Conservation (phyloP, 2,113 vertebrate species). For the Engraulis encrasicolus region DNA sequence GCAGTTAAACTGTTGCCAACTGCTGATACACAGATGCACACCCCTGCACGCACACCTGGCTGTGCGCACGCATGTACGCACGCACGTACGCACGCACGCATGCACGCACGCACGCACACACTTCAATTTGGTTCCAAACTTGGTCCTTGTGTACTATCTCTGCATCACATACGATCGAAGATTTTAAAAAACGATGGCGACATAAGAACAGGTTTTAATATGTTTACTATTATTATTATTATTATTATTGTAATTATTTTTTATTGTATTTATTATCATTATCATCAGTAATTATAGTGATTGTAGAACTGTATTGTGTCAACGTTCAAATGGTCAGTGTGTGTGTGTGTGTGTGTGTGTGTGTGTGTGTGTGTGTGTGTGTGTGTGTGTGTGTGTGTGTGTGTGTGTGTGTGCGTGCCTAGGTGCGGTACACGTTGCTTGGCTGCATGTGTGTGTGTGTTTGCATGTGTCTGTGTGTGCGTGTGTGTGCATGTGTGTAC, state of each 20-base stretch:
- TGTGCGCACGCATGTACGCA: slow-evolving; percentile 35
- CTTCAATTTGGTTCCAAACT: no score
- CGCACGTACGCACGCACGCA: slow-evolving; percentile 16
- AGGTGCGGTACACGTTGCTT: no score
- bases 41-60: slow-evolving; percentile 18
- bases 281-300: slow-evolving; percentile 39
- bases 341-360: not conserved
- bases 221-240: no score
- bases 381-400: slow-evolving; percentile 43
- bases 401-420: slow-evolving; percentile 28
- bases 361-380: not conserved
- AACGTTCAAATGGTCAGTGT: slow-evolving; percentile 31
- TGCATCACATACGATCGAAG: no score
- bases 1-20: slow-evolving; percentile 45
- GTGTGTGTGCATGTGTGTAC: slow-evolving; percentile 28
- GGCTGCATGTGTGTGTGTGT: not conserved
- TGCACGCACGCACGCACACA: not conserved
- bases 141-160: no score
- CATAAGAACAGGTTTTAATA: no score
- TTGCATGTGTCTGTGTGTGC: slow-evolving; percentile 24
- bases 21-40: slow-evolving; percentile 29
- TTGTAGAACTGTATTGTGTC: not conserved
- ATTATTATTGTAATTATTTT: no score
- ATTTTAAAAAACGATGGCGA: no score
- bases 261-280: no score